phyloP scores from a whole-genome alignment of 2,888 invertebrate genomes.

The Zaprionus obscuricornis region DNA sequence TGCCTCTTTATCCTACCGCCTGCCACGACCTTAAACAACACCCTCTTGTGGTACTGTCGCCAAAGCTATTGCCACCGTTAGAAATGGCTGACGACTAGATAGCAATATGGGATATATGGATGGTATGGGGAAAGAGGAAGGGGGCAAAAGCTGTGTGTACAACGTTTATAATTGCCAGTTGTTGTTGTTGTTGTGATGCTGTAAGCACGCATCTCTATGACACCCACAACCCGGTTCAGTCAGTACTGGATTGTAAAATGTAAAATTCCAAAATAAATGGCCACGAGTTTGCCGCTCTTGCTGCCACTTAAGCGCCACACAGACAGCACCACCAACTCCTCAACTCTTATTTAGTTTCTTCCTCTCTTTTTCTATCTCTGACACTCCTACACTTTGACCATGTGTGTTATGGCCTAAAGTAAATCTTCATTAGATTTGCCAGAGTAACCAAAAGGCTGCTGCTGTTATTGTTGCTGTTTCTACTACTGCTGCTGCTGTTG shows the following conservation, averaged over 20 bases:
- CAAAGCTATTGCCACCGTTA: constrained; percentile 79
- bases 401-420: constrained; percentile 81
- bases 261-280: constrained; percentile 79
- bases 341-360: background rate
- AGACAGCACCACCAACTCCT: constrained; percentile 16
- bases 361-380: background rate
- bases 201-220: constrained; percentile 60
- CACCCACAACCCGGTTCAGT: constrained; percentile 36
- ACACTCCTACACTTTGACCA: constrained; percentile 43
- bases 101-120: constrained; percentile 2
- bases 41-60: constrained; percentile 66
- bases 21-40: constrained; percentile 33
- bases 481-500: background rate
- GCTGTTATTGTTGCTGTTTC: no score
- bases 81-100: constrained; percentile 58
- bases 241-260: constrained; percentile 67
- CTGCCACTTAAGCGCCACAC: constrained; percentile 62
- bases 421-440: constrained; percentile 82
- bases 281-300: constrained; percentile 50
- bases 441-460: constrained; percentile 69
- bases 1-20: background rate
- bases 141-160: constrained; percentile 36
- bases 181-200: constrained; percentile 32
- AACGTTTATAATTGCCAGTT: constrained; percentile 75
- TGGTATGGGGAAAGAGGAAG: background rate